These are phyloP conservation scores for Sterrhoptilus dennistouni DNA, from an alignment of 2,113 vertebrate species.

Conservation along the genomic window DNA sequence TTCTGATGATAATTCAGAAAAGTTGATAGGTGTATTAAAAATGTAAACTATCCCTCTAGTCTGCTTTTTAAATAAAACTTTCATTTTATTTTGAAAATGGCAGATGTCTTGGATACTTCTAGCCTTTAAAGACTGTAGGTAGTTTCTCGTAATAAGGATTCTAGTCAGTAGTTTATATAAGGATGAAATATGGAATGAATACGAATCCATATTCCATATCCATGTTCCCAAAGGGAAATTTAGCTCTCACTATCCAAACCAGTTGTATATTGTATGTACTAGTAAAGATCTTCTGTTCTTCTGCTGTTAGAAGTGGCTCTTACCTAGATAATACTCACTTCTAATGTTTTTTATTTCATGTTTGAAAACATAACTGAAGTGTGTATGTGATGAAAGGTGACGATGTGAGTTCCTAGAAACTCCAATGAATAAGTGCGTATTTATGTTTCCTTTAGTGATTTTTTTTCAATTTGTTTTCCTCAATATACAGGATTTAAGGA, in stretches of 20 bases:
- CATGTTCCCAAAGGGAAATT: not conserved
- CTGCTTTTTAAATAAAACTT: not conserved
- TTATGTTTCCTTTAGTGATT: not conserved
- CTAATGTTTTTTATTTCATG: not conserved
- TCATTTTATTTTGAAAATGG: not conserved
- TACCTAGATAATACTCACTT: not conserved
- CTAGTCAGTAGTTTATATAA: not conserved
- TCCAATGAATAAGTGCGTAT: not conserved
- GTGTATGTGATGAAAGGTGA: not conserved
- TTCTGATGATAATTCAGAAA: not conserved
- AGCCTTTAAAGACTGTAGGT: not conserved
- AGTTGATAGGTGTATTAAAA: not conserved
- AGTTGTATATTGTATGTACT: not conserved
- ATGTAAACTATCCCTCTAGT: not conserved
- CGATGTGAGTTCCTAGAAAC: not conserved
- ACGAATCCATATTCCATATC: not conserved
- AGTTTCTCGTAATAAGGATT: not conserved
- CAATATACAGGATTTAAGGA: not conserved
- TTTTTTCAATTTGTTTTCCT: not conserved
- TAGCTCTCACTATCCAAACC: not conserved
- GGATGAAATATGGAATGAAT: not conserved
- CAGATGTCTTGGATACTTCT: not conserved
- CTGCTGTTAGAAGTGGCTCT: not conserved
- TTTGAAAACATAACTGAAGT: not conserved
- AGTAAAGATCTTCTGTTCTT: not conserved